Evolutionary conservation across 1,140 invertebrate species (phyloP), one percentile per base, ranked within the genome.

Genomic region (Pachyrhynchus sulphureomaculatus): DNA sequence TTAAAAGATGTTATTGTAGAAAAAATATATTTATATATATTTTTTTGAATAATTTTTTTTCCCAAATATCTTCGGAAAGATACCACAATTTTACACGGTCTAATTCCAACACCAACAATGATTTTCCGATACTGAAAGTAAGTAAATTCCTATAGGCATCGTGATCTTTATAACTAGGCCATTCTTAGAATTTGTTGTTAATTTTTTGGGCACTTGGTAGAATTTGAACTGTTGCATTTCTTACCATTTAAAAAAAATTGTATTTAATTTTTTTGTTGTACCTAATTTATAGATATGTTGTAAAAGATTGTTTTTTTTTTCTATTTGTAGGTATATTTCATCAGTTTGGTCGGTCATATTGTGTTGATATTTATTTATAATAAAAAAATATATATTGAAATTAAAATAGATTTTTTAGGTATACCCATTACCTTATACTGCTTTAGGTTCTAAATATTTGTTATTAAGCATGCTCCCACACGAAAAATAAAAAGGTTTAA

Each of bases 321-420:
- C 39, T 47, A 34, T 45, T 56, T 47, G 20, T 36, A 26, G 15
- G 36, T 41, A 41, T 54, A 24, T 56, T 33, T 47, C 23, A 29
- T 18, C n/a, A 47, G 32, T 20, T 41, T 54, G 15, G 23, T 37
- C 13, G 5, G n/a, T 33, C 6, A 33, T 48, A 45, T 39, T 54
- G 29, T 24, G 55, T 58, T 58, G 29, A 58, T 58, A 44, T 58
- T 58, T 58, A 58, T 58, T 37, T 56, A 15, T 41, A 26, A 57
- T 45, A 45, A 57, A 47, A 29, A 8, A n/a, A n/a, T n/a, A n/a
- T n/a, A n/a, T 24, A 24, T 49, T 33, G 6, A 23, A 45, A 49
- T 32, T 15, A 13, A 24, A 49, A 2, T 24, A 32, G 47, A 6
- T 29, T 49, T 23, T 49, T 23, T 23, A 29, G 24, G 47, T 32